Conservation (phyloP, 2,113 vertebrate genomes). For the Pterophyllum scalare region DNA sequence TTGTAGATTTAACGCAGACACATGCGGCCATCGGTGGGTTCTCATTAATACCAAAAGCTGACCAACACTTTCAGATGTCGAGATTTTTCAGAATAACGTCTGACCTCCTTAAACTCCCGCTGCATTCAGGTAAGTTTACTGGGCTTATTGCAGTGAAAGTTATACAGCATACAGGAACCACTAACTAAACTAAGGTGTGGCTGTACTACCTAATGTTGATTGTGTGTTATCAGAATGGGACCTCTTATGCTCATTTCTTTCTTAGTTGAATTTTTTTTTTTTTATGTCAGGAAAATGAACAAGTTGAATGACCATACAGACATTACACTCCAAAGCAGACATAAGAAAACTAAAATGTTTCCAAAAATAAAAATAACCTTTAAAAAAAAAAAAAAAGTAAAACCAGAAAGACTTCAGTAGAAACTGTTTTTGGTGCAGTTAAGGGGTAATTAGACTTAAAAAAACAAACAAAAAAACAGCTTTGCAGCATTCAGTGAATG, state of each 20-base stretch:
- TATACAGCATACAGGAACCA: no score
- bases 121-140: neutral
- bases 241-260: neutral
- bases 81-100: neutral
- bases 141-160: neutral
- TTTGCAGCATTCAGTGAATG: neutral
- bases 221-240: neutral
- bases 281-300: neutral
- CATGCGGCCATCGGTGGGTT: neutral
- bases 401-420: neutral
- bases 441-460: neutral
- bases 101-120: neutral
- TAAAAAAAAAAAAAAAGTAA: rapidly evolving
- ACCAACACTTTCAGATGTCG: neutral
- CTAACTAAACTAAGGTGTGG: no score
- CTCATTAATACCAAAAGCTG: neutral
- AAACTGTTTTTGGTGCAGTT: neutral
- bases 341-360: neutral
- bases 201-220: no score
- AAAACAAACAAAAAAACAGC: neutral
- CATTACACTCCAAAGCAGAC: neutral
- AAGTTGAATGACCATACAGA: rapidly evolving
- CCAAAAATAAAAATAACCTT: neutral
- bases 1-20: neutral
- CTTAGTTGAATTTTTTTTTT: neutral